Conservation (phyloP, 2,113 vertebrate genomes). For the Corythoichthys intestinalis region DNA sequence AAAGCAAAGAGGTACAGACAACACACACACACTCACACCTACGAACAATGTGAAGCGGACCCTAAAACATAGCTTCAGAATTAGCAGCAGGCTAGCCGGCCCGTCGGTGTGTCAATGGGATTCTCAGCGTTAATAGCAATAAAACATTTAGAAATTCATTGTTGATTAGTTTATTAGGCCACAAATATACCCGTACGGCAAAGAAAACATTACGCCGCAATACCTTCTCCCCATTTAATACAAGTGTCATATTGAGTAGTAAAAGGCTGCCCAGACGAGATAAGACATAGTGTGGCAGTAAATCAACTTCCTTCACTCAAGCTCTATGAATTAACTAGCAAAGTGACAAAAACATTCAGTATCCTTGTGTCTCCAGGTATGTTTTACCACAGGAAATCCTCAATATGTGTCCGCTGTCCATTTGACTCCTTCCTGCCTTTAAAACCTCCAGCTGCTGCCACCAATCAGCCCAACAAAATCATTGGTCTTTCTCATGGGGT, state of each 20-base stretch:
- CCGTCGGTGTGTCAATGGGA: no score
- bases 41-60: no score
- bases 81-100: no score
- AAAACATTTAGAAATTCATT: no score
- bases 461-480: slow-evolving; percentile 30
- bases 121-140: no score
- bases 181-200: no score
- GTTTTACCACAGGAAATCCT: not conserved
- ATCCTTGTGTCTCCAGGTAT: slow-evolving; percentile 14
- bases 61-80: no score
- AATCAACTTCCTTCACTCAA: not conserved
- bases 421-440: slow-evolving; percentile 10
- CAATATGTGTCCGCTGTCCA: slow-evolving; percentile 2
- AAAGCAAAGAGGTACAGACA: no score
- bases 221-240: not conserved
- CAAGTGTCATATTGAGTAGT: no score
- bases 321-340: not conserved
- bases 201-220: not conserved
- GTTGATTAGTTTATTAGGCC: no score
- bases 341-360: not conserved
- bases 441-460: slow-evolving; percentile 35
- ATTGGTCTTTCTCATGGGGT: slow-evolving; percentile 27
- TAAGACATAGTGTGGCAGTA: not conserved
- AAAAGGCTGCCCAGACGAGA: no score
- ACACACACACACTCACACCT: no score